Evolutionary conservation across 2,797 vertebrate genomes (phyloP).

Genomic region (Spheniscus humboldti): DNA sequence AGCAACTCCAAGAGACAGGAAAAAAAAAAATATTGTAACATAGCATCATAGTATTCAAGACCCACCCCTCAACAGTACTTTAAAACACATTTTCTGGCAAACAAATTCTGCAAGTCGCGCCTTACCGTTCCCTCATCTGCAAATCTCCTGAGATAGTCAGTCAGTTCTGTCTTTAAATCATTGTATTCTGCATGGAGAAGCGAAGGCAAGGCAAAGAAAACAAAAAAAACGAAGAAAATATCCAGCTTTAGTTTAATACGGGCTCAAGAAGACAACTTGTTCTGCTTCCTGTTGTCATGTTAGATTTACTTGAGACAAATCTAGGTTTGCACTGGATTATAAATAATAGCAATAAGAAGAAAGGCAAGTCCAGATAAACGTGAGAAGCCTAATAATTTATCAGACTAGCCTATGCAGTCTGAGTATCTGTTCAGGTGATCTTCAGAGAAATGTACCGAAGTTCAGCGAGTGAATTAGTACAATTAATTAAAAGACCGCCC

Average conservation of each 20-base stretch:
- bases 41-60: neutral
- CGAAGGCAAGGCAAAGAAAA: neutral
- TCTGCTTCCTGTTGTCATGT: neutral
- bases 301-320: neutral
- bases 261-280: neutral
- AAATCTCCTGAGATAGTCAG: constrained; percentile 85
- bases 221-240: neutral
- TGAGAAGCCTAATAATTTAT: neutral
- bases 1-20: neutral
- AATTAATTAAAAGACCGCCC: neutral
- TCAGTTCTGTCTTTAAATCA: constrained; percentile 86
- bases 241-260: neutral
- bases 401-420: neutral
- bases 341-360: neutral
- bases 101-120: neutral
- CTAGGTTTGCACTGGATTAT: neutral
- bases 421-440: neutral
- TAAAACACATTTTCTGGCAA: neutral
- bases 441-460: neutral
- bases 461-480: neutral
- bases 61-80: neutral
- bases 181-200: constrained; percentile 83
- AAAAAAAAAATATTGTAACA: neutral
- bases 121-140: constrained; percentile 90
- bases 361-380: neutral